Base-by-base conservation (phyloP, 2,113 vertebrate species). In the Donacobius atricapilla region DNA sequence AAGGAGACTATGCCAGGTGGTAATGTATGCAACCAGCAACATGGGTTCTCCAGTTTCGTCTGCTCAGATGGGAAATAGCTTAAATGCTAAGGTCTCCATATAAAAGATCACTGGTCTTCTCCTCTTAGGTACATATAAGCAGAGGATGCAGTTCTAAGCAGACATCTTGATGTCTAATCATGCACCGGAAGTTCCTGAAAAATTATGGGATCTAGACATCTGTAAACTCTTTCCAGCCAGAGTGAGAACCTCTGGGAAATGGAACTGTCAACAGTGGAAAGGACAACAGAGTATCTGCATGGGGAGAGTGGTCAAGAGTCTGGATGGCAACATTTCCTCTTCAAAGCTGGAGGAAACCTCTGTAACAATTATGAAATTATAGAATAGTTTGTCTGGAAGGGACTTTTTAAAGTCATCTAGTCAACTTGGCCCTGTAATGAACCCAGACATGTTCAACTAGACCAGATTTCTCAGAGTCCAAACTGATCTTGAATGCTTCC, bases 251-350 rank as follows among this genome's bases (percentile, higher is more conserved):
- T 10, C 13, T 33, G 2, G 6, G 19, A 15, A 78, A 51, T 17
- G 11, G 18, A 56, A 83, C 24, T 47, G 16, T 21, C 39, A 64
- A 3, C 12, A 35, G n/a, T 14, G 16, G 13, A 83, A 40, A 18
- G 44, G 30, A 63, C 0, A 4, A 40, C 2, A 7, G n/a, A 71
- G 13, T 54, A 64, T 44, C 42, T 83, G 30, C 0, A 0, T 20
- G 19, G 18, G 15, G 22, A 65, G 22, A 89, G 63, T 9, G 7
- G 13, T 48, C 47, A 91, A 70, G 24, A 84, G 31, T n/a, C 40
- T 53, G 23, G 22, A 89, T n/a, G 45, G 39, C 50, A 84, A 31
- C 13, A 5, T 51, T 80, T 83, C 21, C 30, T 72, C 24, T 64
- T 79, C 30, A 50, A 56, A 89, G 13, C 5, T 76, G 35, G 61